A percentile compares a stretch with the other conserved stretches of the same genome.
These are phyloP conservation scores for Tachina fera DNA, from an alignment of 2,888 invertebrate genomes.

Conservation along the genomic window DNA sequence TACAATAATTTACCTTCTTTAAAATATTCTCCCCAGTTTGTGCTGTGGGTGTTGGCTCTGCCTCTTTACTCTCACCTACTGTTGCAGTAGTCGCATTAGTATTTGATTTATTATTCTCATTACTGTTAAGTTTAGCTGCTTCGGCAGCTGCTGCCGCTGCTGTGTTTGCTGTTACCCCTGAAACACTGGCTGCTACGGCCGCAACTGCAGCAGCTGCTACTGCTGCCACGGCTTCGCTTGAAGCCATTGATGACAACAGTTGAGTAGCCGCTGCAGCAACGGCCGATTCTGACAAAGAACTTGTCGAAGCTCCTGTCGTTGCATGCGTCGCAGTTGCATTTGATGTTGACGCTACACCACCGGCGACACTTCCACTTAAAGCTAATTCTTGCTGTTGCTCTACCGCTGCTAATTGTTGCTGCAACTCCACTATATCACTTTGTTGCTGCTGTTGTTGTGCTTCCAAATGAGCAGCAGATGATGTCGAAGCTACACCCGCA, in stretches of 20 bases:
- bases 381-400: constrained; percentile 77
- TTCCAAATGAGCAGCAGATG: constrained; percentile 76
- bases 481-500: constrained; percentile 77
- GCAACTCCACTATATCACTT: constrained; percentile 77
- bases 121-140: constrained; percentile 65
- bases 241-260: constrained; percentile 78
- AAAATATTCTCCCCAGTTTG: constrained; percentile 73
- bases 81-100: constrained; percentile 67
- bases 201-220: constrained; percentile 79
- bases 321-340: constrained; percentile 74
- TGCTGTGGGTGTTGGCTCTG: constrained; percentile 65
- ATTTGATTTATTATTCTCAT: constrained; percentile 67
- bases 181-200: constrained; percentile 73
- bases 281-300: constrained; percentile 76
- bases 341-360: constrained; percentile 74
- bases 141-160: constrained; percentile 65
- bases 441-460: constrained; percentile 75
- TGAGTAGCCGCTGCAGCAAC: constrained; percentile 81
- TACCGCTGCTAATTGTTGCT: constrained; percentile 77
- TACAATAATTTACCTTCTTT: constrained; percentile 71
- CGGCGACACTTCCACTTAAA: constrained; percentile 76
- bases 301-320: constrained; percentile 70
- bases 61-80: constrained; percentile 66
- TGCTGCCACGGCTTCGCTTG: constrained; percentile 80
- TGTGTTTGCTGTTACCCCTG: constrained; percentile 70